Evolutionary conservation across 2,113 vertebrate species (phyloP).

Genomic region (Leptocoma aspasia): DNA sequence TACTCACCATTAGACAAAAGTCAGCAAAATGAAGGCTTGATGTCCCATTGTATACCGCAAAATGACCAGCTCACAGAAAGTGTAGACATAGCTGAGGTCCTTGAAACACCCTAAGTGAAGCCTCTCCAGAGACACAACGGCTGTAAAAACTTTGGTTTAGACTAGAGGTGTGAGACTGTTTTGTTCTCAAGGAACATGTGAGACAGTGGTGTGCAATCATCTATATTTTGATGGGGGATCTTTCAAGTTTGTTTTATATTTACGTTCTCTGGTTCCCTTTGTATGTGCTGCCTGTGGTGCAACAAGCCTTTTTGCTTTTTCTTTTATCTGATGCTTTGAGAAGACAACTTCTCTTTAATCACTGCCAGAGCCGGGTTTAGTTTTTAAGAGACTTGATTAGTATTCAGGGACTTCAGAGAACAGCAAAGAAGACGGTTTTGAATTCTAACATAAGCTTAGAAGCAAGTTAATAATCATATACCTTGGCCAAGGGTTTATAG

Average conservation of each 20-base stretch:
- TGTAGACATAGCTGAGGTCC: background rate
- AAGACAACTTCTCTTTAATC: conserved; percentile 47
- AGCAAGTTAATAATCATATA: background rate
- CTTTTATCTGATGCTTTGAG: conserved; percentile 38
- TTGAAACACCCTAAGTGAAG: background rate
- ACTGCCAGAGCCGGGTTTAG: conserved; percentile 1
- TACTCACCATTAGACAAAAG: background rate
- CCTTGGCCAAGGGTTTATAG: background rate
- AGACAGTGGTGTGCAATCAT: background rate
- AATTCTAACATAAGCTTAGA: background rate
- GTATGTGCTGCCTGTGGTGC: background rate
- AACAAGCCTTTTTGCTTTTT: background rate
- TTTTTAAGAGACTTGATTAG: conserved; percentile 22
- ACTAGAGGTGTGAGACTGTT: background rate
- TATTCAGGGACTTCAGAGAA: background rate
- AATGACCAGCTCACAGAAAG: background rate
- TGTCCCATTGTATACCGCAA: background rate
- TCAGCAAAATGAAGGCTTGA: background rate
- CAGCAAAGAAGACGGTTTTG: background rate
- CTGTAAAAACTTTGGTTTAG: background rate
- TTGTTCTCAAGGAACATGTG: background rate
- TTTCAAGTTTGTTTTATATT: conserved; percentile 14
- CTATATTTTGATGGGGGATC: background rate
- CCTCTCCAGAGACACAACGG: background rate
- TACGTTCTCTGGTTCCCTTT: background rate